Conservation (phyloP, 2,113 vertebrate species). For the Ictidomys tridecemlineatus region DNA sequence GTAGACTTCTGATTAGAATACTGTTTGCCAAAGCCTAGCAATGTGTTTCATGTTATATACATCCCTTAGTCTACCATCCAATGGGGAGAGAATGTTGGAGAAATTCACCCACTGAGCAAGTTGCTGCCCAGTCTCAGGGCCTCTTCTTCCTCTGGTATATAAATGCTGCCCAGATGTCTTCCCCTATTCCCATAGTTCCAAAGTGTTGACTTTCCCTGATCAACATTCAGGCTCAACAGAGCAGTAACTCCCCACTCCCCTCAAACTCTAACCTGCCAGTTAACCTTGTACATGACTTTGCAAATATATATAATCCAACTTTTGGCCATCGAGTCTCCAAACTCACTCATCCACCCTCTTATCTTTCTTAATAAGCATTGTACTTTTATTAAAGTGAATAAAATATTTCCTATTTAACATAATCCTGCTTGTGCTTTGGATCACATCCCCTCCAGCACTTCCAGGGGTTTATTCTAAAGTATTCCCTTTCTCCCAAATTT, state of each 20-base stretch:
- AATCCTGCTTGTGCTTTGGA: not conserved
- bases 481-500: not conserved
- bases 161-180: not conserved
- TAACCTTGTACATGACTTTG: not conserved
- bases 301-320: not conserved
- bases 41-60: not conserved
- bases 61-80: not conserved
- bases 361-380: not conserved
- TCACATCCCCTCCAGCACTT: not conserved
- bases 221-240: not conserved
- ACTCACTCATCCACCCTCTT: not conserved
- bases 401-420: not conserved
- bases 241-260: not conserved
- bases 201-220: not conserved
- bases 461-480: not conserved
- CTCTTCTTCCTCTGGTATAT: not conserved
- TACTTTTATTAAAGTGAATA: not conserved
- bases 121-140: not conserved
- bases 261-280: not conserved
- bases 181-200: not conserved
- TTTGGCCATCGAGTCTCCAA: not conserved
- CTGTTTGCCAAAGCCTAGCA: not conserved
- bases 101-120: not conserved
- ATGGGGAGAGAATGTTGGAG: not conserved
- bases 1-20: slow-evolving; percentile 44